Evolutionary conservation across 1,140 invertebrate species (phyloP).

Genomic region (Polypedilum vanderplanki): DNA sequence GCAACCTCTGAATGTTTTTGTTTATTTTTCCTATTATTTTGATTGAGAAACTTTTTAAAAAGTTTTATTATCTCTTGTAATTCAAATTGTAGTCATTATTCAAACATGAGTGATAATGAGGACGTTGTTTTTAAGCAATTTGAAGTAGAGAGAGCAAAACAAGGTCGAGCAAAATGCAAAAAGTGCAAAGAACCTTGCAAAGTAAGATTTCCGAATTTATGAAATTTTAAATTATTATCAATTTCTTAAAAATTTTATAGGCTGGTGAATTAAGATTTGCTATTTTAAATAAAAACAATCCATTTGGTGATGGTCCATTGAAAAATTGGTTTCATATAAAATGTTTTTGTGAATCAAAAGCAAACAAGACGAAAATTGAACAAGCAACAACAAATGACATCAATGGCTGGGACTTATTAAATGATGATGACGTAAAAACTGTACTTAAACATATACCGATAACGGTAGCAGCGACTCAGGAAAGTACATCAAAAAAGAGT

Average conservation of each 20-base stretch:
- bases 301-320: slow-evolving; percentile 49
- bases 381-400: slow-evolving; percentile 74
- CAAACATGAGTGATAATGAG: neutral
- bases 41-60: too few relatives aligned
- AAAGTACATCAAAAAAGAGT: slow-evolving; percentile 30
- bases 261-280: neutral
- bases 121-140: slow-evolving; percentile 47
- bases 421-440: slow-evolving; percentile 58
- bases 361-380: slow-evolving; percentile 70
- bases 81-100: too few relatives aligned
- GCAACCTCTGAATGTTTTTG: too few relatives aligned
- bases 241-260: neutral
- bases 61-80: too few relatives aligned
- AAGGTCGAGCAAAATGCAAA: slow-evolving; percentile 74
- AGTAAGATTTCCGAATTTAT: neutral
- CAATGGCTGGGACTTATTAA: slow-evolving; percentile 63
- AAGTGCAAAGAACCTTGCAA: slow-evolving; percentile 60
- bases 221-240: neutral
- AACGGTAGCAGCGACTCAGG: slow-evolving; percentile 38
- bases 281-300: neutral
- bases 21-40: too few relatives aligned
- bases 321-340: slow-evolving; percentile 76
- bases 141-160: slow-evolving; percentile 68
- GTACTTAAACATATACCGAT: slow-evolving; percentile 48
- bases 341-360: slow-evolving; percentile 74